Base-by-base conservation (phyloP, 2,797 vertebrate genomes). In the Anabacerthia variegaticeps region DNA sequence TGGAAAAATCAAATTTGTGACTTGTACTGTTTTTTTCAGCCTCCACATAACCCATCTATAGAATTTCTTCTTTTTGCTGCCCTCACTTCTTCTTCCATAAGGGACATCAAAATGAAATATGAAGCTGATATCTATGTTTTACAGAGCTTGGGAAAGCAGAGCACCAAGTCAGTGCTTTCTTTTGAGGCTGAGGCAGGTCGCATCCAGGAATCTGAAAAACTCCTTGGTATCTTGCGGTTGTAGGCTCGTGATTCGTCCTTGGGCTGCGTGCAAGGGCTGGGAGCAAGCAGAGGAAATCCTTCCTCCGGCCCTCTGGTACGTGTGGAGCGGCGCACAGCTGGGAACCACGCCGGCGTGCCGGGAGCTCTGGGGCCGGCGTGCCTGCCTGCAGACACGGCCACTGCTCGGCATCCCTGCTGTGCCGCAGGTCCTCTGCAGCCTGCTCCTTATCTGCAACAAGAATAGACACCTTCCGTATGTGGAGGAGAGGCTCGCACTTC, bases 271-370 rank as follows among this genome's bases (percentile, higher is more conserved):
- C 89, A 30, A 83, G 82, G 55, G 61, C 75, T 10, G 75, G 80
- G 90, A 91, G 83, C 81, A 1, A 51, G 90, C 62, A 75, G 92
- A 96, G 96, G 97, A 97, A 93, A 81, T 93, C 79, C 94, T 97
- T 96, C 93, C 89, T 96, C 13, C 26, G 10, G 8, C 26, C 20
- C 76, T 7, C 55, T 32, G 5, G 51, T 82, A 94, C 81, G 85
- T 93, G 90, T 86, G 90, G 72, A 88, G 71, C 85, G 6, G 89
- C 80, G 85, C 95, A 12, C 93, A 68, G 86, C 91, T 11, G 77
- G 93, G 72, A n/a, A 74, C 80, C 48, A 27, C 1, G 62, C 36
- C 22, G 44, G 28, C 55, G 10, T 39, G 74, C 63, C 7, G 46
- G 48, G 37, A 59, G 62, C 14, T 7, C 56, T 15, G 18, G 10